Percentiles rank a stretch among this genome's conserved stretches.
Conservation (phyloP, 2,797 vertebrate species). For the Esox masquinongy region DNA sequence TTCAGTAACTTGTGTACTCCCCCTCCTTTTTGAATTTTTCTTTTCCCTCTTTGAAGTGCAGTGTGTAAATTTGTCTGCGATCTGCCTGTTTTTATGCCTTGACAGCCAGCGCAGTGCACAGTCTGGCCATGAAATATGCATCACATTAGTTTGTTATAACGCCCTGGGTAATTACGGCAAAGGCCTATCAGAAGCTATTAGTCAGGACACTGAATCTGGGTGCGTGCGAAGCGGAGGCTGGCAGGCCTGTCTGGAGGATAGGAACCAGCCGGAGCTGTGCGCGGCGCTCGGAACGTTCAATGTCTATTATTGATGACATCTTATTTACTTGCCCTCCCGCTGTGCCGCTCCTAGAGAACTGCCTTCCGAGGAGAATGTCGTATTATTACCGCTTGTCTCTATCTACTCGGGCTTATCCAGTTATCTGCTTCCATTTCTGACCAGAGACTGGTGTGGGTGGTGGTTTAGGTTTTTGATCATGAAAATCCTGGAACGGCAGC, state of each 20-base stretch:
- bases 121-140: conserved; percentile 81
- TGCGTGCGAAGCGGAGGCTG: conserved; percentile 70
- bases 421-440: conserved; percentile 5
- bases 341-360: conserved; percentile 75
- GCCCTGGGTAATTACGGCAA: conserved; percentile 81
- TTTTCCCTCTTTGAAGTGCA: conserved; percentile 50
- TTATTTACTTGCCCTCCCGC: conserved; percentile 79
- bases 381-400: conserved; percentile 42
- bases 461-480: conserved; percentile 38
- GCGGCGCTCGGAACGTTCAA: conserved; percentile 72
- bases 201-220: conserved; percentile 80
- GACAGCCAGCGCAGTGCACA: conserved; percentile 73
- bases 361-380: conserved; percentile 71
- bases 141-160: conserved; percentile 79
- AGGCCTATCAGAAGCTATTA: conserved; percentile 82
- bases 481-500: conserved; percentile 11
- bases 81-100: conserved; percentile 62
- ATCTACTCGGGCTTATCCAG: conserved; percentile 54
- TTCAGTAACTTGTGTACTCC: neutral
- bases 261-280: conserved; percentile 66
- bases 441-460: conserved; percentile 31
- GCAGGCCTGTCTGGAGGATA: conserved; percentile 78
- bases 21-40: conserved; percentile 30
- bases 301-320: conserved; percentile 83
- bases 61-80: conserved; percentile 72